Base-by-base conservation (phyloP, 23 tunicate genomes). In the Trididemnum clinides region DNA sequence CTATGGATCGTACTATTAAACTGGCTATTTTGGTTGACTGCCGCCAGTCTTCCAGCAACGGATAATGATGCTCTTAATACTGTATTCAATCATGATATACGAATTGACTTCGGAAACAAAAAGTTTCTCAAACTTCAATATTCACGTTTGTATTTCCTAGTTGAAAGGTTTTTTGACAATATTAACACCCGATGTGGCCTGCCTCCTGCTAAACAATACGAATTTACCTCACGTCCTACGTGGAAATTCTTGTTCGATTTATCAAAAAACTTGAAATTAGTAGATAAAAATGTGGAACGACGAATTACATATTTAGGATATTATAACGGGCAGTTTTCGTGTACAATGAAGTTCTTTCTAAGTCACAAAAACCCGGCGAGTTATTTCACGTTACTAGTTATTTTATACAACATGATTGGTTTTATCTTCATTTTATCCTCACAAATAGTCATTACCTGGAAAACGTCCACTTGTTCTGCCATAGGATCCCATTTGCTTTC, bases 331-430 rank as follows among this genome's bases (percentile, higher is more conserved):
- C 80, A 73, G 1, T 73, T 54, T 54, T 27, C 38, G 2, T 73
- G 80, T 28, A 73, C 80, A 4, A 73, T 73, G 80, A 37, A 73
- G 28, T 73, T 73, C 38, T 73, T 73, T 19, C 54, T 36, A 2
- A 26, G 27, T 19, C 25, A 73, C 22, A 27, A 37, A 2, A 73
- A 37, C 22, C 28, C 5, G 15, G n/a, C 80, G 35, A 51, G 36
- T 29, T 26, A 10, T 5, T 78, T 78, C 23, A 78, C 83, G 21
- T 10, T 78, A 26, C 39, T 29, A 10, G 36, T 78, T 27, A 6
- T 78, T 10, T 18, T 51, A 2, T 78, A 29, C 28, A 78, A 78
- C 36, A 18, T 78, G 1, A 12, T 31, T 26, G 7, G n/a, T 5
- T 78, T 78, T 51, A 51, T 5, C 30, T 78, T 78, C 21, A 78